Evolutionary conservation across 2,888 invertebrate genomes (phyloP).

Genomic region (Pandemis heparana): DNA sequence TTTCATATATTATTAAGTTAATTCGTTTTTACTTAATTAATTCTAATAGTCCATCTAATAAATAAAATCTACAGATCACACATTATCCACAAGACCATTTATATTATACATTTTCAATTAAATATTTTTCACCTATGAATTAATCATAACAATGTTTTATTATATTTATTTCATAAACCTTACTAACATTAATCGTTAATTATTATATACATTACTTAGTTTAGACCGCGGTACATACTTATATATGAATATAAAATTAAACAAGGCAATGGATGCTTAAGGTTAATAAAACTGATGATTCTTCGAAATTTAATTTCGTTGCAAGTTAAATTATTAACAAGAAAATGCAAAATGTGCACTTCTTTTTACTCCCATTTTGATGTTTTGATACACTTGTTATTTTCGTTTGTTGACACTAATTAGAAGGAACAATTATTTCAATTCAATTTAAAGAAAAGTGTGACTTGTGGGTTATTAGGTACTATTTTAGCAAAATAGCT

Average conservation of each 20-base stretch:
- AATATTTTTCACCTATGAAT: constrained; percentile 49
- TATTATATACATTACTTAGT: constrained; percentile 36
- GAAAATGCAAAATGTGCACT: no score
- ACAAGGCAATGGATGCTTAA: not conserved
- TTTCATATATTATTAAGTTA: not conserved
- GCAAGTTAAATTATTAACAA: no score
- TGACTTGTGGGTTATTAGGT: no score
- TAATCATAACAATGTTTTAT: constrained; percentile 32
- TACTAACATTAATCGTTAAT: constrained; percentile 5
- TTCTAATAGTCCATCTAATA: constrained; percentile 63
- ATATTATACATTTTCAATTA: constrained; percentile 64
- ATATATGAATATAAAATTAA: not conserved
- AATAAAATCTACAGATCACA: constrained; percentile 70
- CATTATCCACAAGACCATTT: constrained; percentile 70
- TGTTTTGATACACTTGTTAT: no score
- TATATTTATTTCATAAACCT: constrained; percentile 13
- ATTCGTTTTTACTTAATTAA: constrained; percentile 45
- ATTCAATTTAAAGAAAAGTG: no score
- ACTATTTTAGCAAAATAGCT: no score
- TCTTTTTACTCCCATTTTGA: no score
- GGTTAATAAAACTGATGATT: no score
- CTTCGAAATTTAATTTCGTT: no score
- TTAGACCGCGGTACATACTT: constrained; percentile 1
- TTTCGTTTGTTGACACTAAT: no score
- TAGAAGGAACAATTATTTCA: no score